These are phyloP conservation scores for Cyanoderma ruficeps DNA, from an alignment of 2,113 vertebrate genomes.

Conservation along the genomic window DNA sequence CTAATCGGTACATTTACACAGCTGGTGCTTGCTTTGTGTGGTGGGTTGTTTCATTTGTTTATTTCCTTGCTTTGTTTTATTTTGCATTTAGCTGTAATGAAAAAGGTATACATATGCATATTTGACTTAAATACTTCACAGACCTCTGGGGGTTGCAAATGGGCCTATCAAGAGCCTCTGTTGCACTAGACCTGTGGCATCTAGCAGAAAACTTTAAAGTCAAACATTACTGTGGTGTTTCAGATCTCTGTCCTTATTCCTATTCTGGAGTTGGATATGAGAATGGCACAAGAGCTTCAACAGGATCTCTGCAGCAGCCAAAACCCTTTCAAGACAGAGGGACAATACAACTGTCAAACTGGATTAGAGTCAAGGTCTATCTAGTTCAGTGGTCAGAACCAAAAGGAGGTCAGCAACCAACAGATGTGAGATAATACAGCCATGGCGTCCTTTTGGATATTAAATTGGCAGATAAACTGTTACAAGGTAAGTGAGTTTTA, in stretches of 20 bases:
- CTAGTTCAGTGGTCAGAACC: neutral
- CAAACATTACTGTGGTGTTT: neutral
- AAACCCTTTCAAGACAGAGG: neutral
- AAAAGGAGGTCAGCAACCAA: conserved; percentile 25
- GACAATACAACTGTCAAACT: neutral
- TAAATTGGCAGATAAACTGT: neutral
- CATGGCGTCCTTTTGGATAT: neutral
- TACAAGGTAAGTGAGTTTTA: neutral
- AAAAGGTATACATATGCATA: neutral
- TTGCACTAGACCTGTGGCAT: neutral
- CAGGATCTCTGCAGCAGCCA: neutral
- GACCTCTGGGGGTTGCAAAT: neutral
- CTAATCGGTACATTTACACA: conserved; percentile 53
- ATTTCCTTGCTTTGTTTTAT: neutral
- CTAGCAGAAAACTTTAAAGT: neutral
- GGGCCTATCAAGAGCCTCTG: neutral
- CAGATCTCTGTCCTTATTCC: neutral
- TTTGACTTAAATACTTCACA: conserved; percentile 10
- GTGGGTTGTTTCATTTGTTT: neutral
- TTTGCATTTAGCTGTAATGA: conserved; percentile 16
- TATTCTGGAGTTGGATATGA: neutral
- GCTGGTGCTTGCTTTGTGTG: conserved; percentile 5
- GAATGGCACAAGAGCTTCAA: neutral
- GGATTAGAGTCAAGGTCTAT: neutral
- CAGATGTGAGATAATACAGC: neutral